Conservation (phyloP, 2,113 vertebrate genomes). For the Arvicanthis niloticus region DNA sequence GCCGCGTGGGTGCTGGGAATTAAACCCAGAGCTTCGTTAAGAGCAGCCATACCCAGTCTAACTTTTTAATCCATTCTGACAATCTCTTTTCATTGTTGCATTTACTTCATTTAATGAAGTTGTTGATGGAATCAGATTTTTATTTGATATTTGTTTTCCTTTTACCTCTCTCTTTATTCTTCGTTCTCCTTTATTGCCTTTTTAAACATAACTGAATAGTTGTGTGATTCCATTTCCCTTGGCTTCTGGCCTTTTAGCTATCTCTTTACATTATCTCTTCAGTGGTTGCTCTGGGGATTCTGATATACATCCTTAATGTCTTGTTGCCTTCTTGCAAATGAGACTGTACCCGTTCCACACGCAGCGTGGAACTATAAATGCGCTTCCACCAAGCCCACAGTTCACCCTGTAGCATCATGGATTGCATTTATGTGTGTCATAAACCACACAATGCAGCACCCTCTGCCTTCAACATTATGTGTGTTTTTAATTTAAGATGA, state of each 20-base stretch:
- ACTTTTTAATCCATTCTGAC: background rate
- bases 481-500: background rate
- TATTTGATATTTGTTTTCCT: background rate
- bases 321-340: background rate
- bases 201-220: background rate
- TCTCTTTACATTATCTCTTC: conserved; percentile 4
- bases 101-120: background rate
- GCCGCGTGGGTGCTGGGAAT: background rate
- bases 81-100: background rate
- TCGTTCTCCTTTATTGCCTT: background rate
- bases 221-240: conserved; percentile 18
- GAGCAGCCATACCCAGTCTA: background rate
- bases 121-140: conserved; percentile 3
- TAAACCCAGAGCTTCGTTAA: background rate
- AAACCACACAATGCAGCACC: background rate
- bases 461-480: background rate
- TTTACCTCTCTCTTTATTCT: background rate
- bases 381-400: background rate
- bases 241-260: background rate
- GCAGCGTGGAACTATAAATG: background rate
- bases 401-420: background rate
- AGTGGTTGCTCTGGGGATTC: background rate
- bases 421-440: background rate
- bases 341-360: background rate
- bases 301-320: background rate